Conservation (phyloP, 1,140 invertebrate species). For the Potamilus streckersoni region DNA sequence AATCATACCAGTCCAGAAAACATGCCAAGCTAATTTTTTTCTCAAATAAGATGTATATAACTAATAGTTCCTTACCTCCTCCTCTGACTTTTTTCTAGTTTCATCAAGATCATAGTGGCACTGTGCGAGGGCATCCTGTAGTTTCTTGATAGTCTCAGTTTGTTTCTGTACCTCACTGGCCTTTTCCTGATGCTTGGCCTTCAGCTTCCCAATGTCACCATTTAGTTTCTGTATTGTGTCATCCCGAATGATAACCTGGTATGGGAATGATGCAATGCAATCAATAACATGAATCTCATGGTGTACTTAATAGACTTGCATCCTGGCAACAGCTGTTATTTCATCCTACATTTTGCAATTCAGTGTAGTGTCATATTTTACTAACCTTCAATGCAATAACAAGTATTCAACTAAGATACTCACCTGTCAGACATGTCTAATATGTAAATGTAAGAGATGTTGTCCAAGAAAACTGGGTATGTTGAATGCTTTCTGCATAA, state of each 20-base stretch:
- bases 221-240: conserved; percentile 64
- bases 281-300: no score
- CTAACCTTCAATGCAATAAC: no score
- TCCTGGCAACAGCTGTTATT: no score
- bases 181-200: conserved; percentile 59
- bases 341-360: no score
- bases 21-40: neutral
- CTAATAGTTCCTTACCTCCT: conserved; percentile 46
- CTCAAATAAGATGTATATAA: neutral
- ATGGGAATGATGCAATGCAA: neutral
- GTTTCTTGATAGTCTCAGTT: conserved; percentile 59
- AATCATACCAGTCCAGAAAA: no score
- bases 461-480: no score
- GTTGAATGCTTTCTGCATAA: no score
- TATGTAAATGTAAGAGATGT: no score
- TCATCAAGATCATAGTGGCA: conserved; percentile 61
- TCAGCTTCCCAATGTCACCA: conserved; percentile 58
- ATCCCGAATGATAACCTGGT: conserved; percentile 56
- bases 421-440: no score
- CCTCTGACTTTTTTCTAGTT: conserved; percentile 48
- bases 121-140: conserved; percentile 61
- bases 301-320: no score
- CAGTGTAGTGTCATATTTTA: no score
- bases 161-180: conserved; percentile 57
- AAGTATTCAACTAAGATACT: no score